phyloP scores from a whole-genome alignment of 1,140 invertebrate genomes.

The Cyclargus thomasi region DNA sequence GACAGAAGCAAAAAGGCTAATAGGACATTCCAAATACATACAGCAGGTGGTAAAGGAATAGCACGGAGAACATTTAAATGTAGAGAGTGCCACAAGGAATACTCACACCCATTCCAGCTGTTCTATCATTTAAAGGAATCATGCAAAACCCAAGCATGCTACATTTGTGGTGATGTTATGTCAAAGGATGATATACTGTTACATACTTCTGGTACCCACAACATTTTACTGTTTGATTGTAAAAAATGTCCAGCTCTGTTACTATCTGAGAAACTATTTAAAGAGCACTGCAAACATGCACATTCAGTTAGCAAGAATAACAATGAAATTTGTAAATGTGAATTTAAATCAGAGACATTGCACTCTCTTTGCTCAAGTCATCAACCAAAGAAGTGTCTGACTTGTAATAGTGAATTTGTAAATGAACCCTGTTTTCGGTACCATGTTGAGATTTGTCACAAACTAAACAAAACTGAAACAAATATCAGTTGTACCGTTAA shows the following conservation, averaged over 20 bases:
- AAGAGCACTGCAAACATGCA: constrained; percentile 33
- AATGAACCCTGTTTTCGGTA: constrained; percentile 51
- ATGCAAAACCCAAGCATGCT: constrained; percentile 45
- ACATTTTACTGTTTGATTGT: constrained; percentile 37
- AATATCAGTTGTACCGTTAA: constrained; percentile 33
- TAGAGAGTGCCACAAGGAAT: constrained; percentile 45
- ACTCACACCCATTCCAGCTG: constrained; percentile 40
- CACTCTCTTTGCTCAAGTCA: constrained; percentile 46
- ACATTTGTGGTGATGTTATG: constrained; percentile 52
- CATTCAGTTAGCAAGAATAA: constrained; percentile 36
- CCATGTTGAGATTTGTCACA: constrained; percentile 48
- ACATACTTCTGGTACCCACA: constrained; percentile 41
- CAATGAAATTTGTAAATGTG: constrained; percentile 51
- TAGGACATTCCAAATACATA: background rate
- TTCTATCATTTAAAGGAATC: constrained; percentile 52
- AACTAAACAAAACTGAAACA: constrained; percentile 36
- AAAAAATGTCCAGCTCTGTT: constrained; percentile 49
- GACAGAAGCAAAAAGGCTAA: constrained; percentile 20
- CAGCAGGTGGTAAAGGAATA: constrained; percentile 15
- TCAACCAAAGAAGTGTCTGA: constrained; percentile 41
- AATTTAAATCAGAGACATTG: constrained; percentile 38
- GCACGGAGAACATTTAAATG: constrained; percentile 32
- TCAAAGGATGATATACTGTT: constrained; percentile 35
- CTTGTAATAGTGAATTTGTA: constrained; percentile 47
- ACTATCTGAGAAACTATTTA: constrained; percentile 29